Percentiles rank a stretch among this genome's conserved stretches.
Conservation (phyloP, 2,113 vertebrate species). For the Lanius collurio region DNA sequence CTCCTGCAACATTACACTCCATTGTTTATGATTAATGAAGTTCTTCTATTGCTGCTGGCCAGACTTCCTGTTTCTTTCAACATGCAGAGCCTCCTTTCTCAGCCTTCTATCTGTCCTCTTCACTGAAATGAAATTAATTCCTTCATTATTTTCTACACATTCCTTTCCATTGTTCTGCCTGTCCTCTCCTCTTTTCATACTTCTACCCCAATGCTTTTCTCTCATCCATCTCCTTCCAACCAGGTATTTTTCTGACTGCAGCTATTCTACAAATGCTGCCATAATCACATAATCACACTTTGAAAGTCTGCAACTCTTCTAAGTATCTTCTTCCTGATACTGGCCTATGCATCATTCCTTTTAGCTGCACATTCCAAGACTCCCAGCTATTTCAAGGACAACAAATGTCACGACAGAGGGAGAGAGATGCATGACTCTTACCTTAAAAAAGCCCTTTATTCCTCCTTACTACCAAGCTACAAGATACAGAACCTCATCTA, state of each 20-base stretch:
- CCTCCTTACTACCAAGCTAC: background rate
- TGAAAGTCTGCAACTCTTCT: background rate
- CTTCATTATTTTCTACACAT: background rate
- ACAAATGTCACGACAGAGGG: accelerated
- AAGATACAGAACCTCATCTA: background rate
- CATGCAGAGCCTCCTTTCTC: background rate
- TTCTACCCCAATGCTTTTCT: background rate
- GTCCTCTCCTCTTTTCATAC: background rate
- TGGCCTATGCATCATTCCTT: background rate
- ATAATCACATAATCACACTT: background rate
- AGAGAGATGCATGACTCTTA: background rate
- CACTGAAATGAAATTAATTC: background rate
- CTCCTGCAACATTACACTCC: background rate
- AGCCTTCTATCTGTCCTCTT: background rate
- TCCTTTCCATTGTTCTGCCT: background rate
- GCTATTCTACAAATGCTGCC: background rate
- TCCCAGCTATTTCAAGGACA: background rate
- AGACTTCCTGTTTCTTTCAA: background rate
- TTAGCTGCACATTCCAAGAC: background rate
- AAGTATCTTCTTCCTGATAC: background rate
- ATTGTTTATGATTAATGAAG: background rate
- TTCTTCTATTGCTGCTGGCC: background rate
- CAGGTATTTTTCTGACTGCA: background rate
- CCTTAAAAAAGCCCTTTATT: background rate
- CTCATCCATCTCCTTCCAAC: background rate